Evolutionary conservation across 2,888 invertebrate genomes (phyloP), one percentile per base, ranked within the genome.

Genomic region (Calameuta pallipes): DNA sequence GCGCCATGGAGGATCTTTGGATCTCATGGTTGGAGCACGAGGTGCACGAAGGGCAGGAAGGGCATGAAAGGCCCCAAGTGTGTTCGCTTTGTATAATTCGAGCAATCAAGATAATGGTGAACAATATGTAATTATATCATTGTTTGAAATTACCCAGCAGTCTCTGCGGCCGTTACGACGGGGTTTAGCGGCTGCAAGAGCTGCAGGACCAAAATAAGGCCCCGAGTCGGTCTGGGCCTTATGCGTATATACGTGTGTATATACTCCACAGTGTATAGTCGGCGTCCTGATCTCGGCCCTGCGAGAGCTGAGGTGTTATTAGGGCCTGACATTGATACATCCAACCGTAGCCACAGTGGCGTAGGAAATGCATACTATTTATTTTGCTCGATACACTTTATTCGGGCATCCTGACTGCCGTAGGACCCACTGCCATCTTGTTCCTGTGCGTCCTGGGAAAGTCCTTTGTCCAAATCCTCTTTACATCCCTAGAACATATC

Each of bases 51-150:
- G 41, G 41, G 15, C 41, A 56, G 2, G 41, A 23, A 0, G 56
- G 23, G 56, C 56, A 77, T 79, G 74, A 76, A 78, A 71, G 68
- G 73, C 78, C 78, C 81, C 76, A 74, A 79, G 76, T 76, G 77
- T 79, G 77, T 80, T 82, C 81, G 80, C 82, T 85, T 85, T 85
- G 83, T 87, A 85, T 85, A 86, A 87, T 87, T 87, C 87, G 86
- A 84, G 88, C 87, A 85, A 89, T 89, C 87, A 84, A 89, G 88
- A 88, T 90, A 89, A 89, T 87, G 84, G 85, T 84, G 83, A 81
- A 83, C 84, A 84, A 87, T 85, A 84, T 89, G 87, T 86, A 89
- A 90, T 90, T 90, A 90, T 89, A 90, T 90, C 89, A 89, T 90
- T 90, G 90, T 87, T 89, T 85, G 82, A 87, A 87, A 90, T 90